Base-by-base conservation (phyloP, 2,113 vertebrate genomes). In the Oryzias celebensis region DNA sequence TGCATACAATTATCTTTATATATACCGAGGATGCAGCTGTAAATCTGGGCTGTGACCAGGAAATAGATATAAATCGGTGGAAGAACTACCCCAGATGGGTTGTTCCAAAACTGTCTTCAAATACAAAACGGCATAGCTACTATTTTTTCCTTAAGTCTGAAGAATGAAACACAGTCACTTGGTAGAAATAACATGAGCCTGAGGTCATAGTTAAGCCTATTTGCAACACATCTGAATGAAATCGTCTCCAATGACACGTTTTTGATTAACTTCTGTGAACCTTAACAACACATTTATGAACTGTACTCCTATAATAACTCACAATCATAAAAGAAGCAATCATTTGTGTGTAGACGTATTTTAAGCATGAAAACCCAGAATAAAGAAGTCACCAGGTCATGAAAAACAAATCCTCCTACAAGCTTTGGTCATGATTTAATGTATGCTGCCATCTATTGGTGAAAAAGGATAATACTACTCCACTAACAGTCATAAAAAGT, bases 401-500 rank as follows among this genome's bases (percentile, higher is more conserved):
- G 63, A 84, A 85, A 89, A 85, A 86, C 76, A 86, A 86, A 68
- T 51, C 71, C 66, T 52, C 52, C 73, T 70, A 62, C 56, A 73
- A 10, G 58, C 41, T 68, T 61, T 22, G 59, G 64, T 67, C 71
- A 48, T 65, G 75, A 64, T 17, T 73, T 81, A 65, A 78, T 76
- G 51, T 74, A 44, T 84, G 71, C 80, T 79, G 87, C 85, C 89
- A 86, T 82, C 88, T 88, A 61, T 79, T 80, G 88, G 45, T 65
- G 44, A 47, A 78, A 71, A 53, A 13, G 14, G 52, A 76, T 52
- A 80, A 44, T 49, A 72, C 68, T 68, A 67, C 71, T 59, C 47
- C 52, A 49, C 55, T 63, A 45, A 44, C 1, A 20, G 17, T 18
- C 44, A 55, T 60, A 68, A 82, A 71, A 72, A 36, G 65, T 58